Evolutionary conservation across 1,140 invertebrate genomes (phyloP), one percentile per base, ranked within the genome.

Genomic region (Pantala flavescens): DNA sequence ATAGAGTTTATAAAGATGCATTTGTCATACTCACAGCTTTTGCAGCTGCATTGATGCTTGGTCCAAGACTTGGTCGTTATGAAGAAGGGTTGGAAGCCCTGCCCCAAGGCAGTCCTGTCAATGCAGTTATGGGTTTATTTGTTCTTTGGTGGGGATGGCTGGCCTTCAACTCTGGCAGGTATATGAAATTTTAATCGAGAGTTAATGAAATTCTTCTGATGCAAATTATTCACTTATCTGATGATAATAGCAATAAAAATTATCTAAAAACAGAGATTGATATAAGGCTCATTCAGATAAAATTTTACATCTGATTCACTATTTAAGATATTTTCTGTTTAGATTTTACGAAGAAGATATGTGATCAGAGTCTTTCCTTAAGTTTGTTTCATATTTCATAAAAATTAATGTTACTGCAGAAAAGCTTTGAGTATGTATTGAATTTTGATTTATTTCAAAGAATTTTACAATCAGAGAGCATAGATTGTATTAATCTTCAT

Each of bases 61-160:
- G 93, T 49, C 95, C 96, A 0, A 85, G 96, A 24, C 79, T 93
- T n/a, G 93, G 94, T 0, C 84, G 96, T 36, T 97, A 96, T 79
- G 90, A 93, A 23, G 85, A 90, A 71, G 92, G 92, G 0, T 86
- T 85, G 7, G 88, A 87, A 12, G 88, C 93, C 0, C 79, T 94
- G 23, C 92, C 93, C 0, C 85, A 96, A 77, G 95, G 94, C 0
- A 92, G 90, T 80, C 94, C 95, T 0, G 94, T 95, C 0, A 97
- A 96, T 80, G 93, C 94, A 10, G 89, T 95, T 28, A 90, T 97
- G 86, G 96, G 95, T 0, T 87, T 95, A 0, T 97, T 97, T 80
- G 95, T 97, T 28, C 83, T 97, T 7, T 98, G 95, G 95, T 97
- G 94, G 92, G 94, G 94, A 0, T 97, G 95, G 94, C 83, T 96